Evolutionary conservation across 2,113 vertebrate genomes (phyloP).

Genomic region (Sturnira hondurensis): DNA sequence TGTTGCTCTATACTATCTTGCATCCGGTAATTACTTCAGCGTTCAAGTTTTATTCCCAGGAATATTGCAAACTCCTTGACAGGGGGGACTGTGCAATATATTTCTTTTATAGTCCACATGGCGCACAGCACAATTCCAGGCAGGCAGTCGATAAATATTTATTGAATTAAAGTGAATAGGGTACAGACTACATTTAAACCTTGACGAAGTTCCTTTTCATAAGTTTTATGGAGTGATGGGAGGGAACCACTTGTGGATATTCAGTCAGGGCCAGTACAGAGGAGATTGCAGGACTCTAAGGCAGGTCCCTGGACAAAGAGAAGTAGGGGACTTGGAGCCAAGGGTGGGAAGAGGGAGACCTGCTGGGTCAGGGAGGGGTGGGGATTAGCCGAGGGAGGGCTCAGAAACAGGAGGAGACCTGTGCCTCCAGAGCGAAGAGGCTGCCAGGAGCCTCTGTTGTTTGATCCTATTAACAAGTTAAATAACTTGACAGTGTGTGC

Average conservation of each 20-base stretch:
- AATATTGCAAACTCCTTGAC: conserved; percentile 55
- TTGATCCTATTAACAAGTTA: conserved; percentile 11
- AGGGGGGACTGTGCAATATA: conserved; percentile 10
- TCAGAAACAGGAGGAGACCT: background rate
- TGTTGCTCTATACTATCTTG: background rate
- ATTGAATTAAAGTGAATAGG: conserved; percentile 62
- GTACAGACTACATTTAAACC: conserved; percentile 32
- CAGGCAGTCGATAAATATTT: conserved; percentile 60
- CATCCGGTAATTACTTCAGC: conserved; percentile 45
- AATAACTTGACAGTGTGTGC: conserved; percentile 2
- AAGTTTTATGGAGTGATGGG: conserved; percentile 44
- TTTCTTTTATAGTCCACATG: conserved; percentile 59
- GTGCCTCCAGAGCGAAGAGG: background rate
- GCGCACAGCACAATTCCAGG: conserved; percentile 28
- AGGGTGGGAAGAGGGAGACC: background rate
- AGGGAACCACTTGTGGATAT: background rate
- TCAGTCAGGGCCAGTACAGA: background rate
- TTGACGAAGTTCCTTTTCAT: conserved; percentile 31
- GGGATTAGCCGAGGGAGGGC: background rate
- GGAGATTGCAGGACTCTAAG: background rate
- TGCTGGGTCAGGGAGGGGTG: background rate
- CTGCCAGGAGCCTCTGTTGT: background rate
- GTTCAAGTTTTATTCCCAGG: conserved; percentile 49
- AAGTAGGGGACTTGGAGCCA: background rate
- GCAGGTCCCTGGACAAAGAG: background rate